Conservation (phyloP, 2,113 vertebrate genomes). For the Turdus rufiventris region DNA sequence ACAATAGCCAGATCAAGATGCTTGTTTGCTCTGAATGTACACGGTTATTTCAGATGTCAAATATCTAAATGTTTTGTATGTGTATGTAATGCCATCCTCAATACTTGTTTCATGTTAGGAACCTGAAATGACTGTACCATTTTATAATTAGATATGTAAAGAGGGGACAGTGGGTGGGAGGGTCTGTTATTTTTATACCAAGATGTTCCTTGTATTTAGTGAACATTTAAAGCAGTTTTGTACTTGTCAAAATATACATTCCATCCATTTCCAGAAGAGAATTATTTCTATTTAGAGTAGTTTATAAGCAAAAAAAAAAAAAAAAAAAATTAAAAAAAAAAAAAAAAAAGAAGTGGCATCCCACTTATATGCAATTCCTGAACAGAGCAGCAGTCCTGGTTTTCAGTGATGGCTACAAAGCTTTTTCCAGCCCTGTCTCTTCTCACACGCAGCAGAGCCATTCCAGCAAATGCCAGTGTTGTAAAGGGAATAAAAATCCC, state of each 20-base stretch:
- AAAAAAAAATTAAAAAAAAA: neutral
- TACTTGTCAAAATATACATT: slow-evolving; percentile 75
- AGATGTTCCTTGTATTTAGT: slow-evolving; percentile 68
- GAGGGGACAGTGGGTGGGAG: slow-evolving; percentile 33
- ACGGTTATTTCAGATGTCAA: slow-evolving; percentile 54
- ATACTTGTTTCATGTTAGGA: slow-evolving; percentile 53
- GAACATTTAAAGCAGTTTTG: slow-evolving; percentile 70
- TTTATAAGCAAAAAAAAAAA: slow-evolving; percentile 25
- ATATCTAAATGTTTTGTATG: slow-evolving; percentile 49
- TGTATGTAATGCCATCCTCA: slow-evolving; percentile 45
- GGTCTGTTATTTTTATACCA: slow-evolving; percentile 74
- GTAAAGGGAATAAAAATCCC: neutral
- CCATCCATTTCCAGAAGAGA: slow-evolving; percentile 66
- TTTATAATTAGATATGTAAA: slow-evolving; percentile 72
- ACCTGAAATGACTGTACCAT: slow-evolving; percentile 58
- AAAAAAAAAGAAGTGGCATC: neutral
- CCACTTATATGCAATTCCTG: neutral
- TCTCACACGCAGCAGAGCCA: neutral
- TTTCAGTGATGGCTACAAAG: neutral
- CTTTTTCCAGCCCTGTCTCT: neutral
- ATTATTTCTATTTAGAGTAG: slow-evolving; percentile 57
- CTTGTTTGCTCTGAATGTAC: slow-evolving; percentile 65
- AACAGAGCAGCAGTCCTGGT: slow-evolving; percentile 6
- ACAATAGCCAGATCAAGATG: slow-evolving; percentile 34
- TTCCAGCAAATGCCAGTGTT: slow-evolving; percentile 50